These are phyloP conservation scores for Ascaphus truei DNA, from an alignment of 2,113 vertebrate genomes.

Conservation along the genomic window DNA sequence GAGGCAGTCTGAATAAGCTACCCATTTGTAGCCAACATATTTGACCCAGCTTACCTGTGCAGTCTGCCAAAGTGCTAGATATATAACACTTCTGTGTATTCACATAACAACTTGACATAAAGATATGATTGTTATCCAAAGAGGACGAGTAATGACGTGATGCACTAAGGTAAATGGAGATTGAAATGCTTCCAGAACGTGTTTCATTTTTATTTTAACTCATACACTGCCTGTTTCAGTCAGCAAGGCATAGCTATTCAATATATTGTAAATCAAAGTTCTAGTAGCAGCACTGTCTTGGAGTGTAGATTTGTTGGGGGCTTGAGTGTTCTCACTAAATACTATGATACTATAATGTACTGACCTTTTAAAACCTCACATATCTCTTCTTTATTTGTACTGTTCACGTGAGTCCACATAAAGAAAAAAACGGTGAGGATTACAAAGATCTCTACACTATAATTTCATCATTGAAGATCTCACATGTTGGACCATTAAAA, in stretches of 20 bases:
- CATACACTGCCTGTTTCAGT: background rate
- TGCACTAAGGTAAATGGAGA: background rate
- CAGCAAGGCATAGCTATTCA: background rate
- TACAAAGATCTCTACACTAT: too few species aligned
- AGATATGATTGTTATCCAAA: slow-evolving; percentile 28
- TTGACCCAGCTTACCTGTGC: slow-evolving; percentile 26
- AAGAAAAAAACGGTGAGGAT: too few species aligned
- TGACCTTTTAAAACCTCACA: too few species aligned
- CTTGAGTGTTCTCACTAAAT: too few species aligned
- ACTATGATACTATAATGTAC: too few species aligned
- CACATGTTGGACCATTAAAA: too few species aligned
- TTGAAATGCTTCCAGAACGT: background rate
- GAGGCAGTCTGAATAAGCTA: slow-evolving; percentile 15
- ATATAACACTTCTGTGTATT: slow-evolving; percentile 23
- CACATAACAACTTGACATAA: slow-evolving; percentile 10
- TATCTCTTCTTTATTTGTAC: too few species aligned
- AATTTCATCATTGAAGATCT: too few species aligned
- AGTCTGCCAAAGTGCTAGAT: slow-evolving; percentile 26
- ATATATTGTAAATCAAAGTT: too few species aligned
- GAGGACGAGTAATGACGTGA: slow-evolving; percentile 5
- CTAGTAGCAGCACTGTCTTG: too few species aligned
- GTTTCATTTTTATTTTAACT: slow-evolving; percentile 3
- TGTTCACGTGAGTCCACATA: too few species aligned
- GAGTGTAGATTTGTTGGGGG: too few species aligned
- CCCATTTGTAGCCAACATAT: slow-evolving; percentile 15